phyloP scores from a whole-genome alignment of 2,797 vertebrate genomes.

The Pseudotriccus pelzelni region DNA sequence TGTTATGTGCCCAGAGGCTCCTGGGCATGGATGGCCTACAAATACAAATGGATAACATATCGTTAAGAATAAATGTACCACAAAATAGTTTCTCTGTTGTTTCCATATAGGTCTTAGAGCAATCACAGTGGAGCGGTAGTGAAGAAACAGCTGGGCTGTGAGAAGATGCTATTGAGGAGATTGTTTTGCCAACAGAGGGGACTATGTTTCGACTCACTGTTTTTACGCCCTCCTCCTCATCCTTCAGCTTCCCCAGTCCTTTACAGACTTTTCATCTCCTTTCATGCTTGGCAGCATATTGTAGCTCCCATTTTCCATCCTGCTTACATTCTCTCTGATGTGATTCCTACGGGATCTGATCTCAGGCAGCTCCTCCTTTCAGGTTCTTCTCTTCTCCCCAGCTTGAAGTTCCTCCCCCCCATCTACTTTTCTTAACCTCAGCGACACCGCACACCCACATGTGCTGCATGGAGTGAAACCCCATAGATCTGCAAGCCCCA shows the following conservation, averaged over 20 bases:
- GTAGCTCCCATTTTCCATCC: not conserved
- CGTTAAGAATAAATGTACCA: slow-evolving; percentile 24
- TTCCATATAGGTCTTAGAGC: not conserved
- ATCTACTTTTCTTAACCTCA: slow-evolving; percentile 5
- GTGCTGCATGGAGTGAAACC: not conserved
- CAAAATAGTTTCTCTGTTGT: not conserved
- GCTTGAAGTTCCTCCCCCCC: not conserved
- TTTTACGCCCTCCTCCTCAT: not conserved
- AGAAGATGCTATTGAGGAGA: not conserved
- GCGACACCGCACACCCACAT: not conserved
- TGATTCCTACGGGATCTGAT: slow-evolving; percentile 16
- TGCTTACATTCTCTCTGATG: slow-evolving; percentile 2
- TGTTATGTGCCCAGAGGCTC: slow-evolving; percentile 54
- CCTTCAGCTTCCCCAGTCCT: not conserved
- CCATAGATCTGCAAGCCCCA: not conserved
- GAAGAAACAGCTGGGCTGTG: not conserved
- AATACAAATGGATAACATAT: slow-evolving; percentile 54
- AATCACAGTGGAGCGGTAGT: not conserved
- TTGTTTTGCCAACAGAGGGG: slow-evolving; percentile 10
- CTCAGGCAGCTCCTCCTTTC: not conserved
- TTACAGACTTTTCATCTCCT: slow-evolving; percentile 30
- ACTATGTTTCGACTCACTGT: not conserved
- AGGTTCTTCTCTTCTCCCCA: not conserved
- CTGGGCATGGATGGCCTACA: slow-evolving; percentile 60
- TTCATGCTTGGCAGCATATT: not conserved